Evolutionary conservation across 1,140 invertebrate genomes (phyloP).

Genomic region (Lycorma delicatula): DNA sequence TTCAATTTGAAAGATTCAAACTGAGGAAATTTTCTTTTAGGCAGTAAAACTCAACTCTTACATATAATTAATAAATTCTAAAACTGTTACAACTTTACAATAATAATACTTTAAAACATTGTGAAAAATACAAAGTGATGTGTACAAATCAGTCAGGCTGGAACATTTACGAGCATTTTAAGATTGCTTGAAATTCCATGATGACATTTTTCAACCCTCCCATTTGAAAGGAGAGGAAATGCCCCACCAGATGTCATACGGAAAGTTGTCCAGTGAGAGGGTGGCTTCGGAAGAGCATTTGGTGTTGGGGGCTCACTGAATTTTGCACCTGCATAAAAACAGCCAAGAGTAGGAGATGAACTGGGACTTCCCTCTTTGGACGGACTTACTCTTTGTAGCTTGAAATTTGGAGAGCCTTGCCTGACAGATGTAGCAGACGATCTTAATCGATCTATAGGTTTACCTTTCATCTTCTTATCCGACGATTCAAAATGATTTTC

Average conservation of each 20-base stretch:
- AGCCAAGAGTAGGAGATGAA: conserved; percentile 25
- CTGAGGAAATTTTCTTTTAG: too few species aligned
- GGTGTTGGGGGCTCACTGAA: conserved; percentile 52
- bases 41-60: conserved; percentile 4
- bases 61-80: background rate
- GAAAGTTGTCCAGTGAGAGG: conserved; percentile 44
- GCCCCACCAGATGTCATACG: conserved; percentile 13
- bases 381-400: conserved; percentile 1
- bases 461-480: conserved; percentile 1
- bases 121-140: conserved; percentile 14
- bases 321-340: conserved; percentile 50
- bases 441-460: background rate
- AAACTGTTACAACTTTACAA: conserved; percentile 6
- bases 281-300: conserved; percentile 48
- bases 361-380: conserved; percentile 18
- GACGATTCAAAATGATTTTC: background rate
- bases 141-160: conserved; percentile 37
- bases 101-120: conserved; percentile 8
- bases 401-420: background rate
- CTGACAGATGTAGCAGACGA: background rate
- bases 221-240: conserved; percentile 28
- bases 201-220: conserved; percentile 24
- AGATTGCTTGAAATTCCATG: conserved; percentile 44
- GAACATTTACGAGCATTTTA: conserved; percentile 48
- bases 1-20: background rate